Percentiles rank a stretch among this genome's conserved stretches.
These are phyloP conservation scores for Microplitis deprimator DNA, from an alignment of 2,888 invertebrate species.

Conservation along the genomic window DNA sequence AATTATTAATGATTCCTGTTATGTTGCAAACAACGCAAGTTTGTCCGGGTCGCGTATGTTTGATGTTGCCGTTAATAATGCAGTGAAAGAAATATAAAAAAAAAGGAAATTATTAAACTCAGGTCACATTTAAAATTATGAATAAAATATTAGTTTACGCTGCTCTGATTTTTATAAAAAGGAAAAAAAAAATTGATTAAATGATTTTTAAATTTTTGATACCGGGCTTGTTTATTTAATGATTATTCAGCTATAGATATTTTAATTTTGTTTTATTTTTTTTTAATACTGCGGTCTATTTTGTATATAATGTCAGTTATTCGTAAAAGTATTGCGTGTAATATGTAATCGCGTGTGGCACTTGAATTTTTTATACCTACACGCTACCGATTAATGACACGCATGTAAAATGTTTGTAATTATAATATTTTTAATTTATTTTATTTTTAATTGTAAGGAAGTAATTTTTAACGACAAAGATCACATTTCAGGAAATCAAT, in stretches of 20 bases:
- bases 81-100: neutral
- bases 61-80: neutral
- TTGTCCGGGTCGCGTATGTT: neutral
- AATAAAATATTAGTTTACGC: neutral
- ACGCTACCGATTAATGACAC: conserved; percentile 1
- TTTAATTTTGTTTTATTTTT: no score
- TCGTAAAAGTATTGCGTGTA: conserved; percentile 2
- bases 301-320: no score
- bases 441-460: neutral
- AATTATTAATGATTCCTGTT: conserved; percentile 1
- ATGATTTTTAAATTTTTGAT: no score
- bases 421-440: neutral
- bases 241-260: no score
- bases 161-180: no score
- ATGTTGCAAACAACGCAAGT: neutral
- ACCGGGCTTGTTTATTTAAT: no score
- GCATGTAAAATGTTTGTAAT: conserved; percentile 9
- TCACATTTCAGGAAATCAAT: no score
- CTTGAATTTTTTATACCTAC: neutral
- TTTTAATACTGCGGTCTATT: no score
- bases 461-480: no score
- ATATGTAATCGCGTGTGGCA: conserved; percentile 5
- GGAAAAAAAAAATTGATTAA: no score
- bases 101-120: neutral
- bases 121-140: neutral